Base-by-base conservation (phyloP, 2,888 invertebrate species). In the Brenthis ino region DNA sequence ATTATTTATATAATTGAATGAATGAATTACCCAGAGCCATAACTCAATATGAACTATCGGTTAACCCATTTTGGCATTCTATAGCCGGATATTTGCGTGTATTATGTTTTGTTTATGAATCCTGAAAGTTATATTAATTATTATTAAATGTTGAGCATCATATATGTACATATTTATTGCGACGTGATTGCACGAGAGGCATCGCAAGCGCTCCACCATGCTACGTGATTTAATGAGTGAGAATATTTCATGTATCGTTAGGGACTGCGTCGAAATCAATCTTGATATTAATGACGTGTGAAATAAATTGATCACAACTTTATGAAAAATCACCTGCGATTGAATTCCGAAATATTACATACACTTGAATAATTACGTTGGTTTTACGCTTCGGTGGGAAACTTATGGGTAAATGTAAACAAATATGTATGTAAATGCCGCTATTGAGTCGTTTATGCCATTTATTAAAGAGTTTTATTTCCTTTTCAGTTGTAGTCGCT, bases 161-260 rank as follows among this genome's bases (percentile, higher is more conserved):
- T 83, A 83, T 83, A 24, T 24, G 24, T 24, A 28, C 28, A 28
- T 28, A 85, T 85, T 85, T 85, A 85, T 85, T 77, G 82, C 82
- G 78, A 80, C 82, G 79, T 85, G 85, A 88, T 88, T 85, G 86
- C 81, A 81, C 77, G 82, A 84, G 79, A 81, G 85, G 81, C 77
- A 84, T 86, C 83, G 79, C 79, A 80, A 81, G 79, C 85, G 83
- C 86, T 88, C 84, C 80, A 85, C 80, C 81, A 82, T 76, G 82
- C 82, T 83, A 79, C 82, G 80, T 85, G 85, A 87, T 87, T 88
- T 91, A 90, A 91, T 91, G 89, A 90, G 85, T 85, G 87, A 81
- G 87, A 89, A 89, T 87, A 86, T 91, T 90, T 89, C 87, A 89
- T 87, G 88, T 89, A 87, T 90, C 89, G 88, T 89, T 88, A 86